Evolutionary conservation across 2,888 invertebrate species (phyloP), one percentile per base, ranked within the genome.

Genomic region (Eutolmus rufibarbis): DNA sequence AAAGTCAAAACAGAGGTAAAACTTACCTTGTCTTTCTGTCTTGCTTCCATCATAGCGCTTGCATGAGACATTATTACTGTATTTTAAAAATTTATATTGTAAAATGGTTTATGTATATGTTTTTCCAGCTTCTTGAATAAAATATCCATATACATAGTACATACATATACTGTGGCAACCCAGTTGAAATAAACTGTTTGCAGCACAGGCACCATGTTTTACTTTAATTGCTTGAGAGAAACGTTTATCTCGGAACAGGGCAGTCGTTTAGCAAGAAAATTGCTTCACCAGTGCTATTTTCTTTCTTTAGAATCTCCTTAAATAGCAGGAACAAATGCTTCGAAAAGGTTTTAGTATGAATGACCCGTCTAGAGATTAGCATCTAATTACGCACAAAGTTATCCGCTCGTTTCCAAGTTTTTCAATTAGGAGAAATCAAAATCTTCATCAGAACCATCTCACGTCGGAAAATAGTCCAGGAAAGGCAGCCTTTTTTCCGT

Each of bases 351-450:
- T 66, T 66, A 66, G 28, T 66, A 66, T 66, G 28, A 23, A 66
- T 66, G 66, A 23, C 66, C 23, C 66, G 66, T 66, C 66, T 82
- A 1, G n/a, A 57, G 82, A 82, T 40, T 66, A 82, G 57, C 56
- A 82, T 66, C 57, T 82, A 56, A 82, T 82, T 82, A 82, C 66
- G 46, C 66, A 19, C 40, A 82, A 37, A 34, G 37, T 66, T 56
- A 43, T 79, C 82, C 40, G 12, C 9, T 57, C 57, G 57, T 57
- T 82, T 56, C 82, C 37, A 82, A 82, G 37, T 82, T 82, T 82
- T 82, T 82, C 82, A 82, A 82, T 82, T 82, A 82, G 66, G 12
- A 37, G 34, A 82, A 82, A 82, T 34, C 66, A 37, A 82, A 82
- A 82, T 82, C 37, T 37, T 82, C 82, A 37, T 66, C 56, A 37